These are phyloP conservation scores for Stegodyphus mimosarum DNA, from an alignment of 1,140 invertebrate genomes.

Conservation along the genomic window DNA sequence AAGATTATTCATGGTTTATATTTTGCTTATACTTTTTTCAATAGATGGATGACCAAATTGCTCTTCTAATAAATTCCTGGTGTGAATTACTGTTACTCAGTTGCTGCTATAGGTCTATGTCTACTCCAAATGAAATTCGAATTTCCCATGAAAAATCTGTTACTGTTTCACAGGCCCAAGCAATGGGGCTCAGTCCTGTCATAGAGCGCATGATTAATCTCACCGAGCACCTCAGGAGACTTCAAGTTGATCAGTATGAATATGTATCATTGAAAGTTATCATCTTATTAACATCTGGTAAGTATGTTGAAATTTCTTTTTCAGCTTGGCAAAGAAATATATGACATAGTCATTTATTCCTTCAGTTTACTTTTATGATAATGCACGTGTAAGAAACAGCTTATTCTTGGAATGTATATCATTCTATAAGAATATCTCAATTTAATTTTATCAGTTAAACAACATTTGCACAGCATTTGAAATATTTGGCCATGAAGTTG, in stretches of 20 bases:
- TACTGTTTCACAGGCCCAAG: slow-evolving; percentile 78
- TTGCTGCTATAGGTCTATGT: slow-evolving; percentile 89
- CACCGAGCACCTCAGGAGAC: slow-evolving; percentile 87
- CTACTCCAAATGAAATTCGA: slow-evolving; percentile 81
- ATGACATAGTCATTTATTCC: slow-evolving; percentile 29
- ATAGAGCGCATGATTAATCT: slow-evolving; percentile 95
- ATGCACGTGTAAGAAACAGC: too few species aligned
- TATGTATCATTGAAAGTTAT: slow-evolving; percentile 95
- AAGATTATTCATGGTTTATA: too few species aligned
- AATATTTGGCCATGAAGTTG: too few species aligned
- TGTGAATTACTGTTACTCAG: slow-evolving; percentile 90
- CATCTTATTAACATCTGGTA: slow-evolving; percentile 91
- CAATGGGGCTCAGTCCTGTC: slow-evolving; percentile 80
- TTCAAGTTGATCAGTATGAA: slow-evolving; percentile 95
- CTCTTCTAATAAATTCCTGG: slow-evolving; percentile 96
- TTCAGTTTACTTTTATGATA: not conserved
- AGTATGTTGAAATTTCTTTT: slow-evolving; percentile 60
- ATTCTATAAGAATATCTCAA: too few species aligned
- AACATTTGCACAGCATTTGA: too few species aligned
- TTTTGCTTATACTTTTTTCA: slow-evolving; percentile 54
- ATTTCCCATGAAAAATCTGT: slow-evolving; percentile 74
- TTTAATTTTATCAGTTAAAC: too few species aligned
- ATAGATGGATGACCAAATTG: slow-evolving; percentile 95
- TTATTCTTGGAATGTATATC: too few species aligned
- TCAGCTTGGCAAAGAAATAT: not conserved